Conservation (phyloP, 2,113 vertebrate genomes). For the Ochotona curzoniae region DNA sequence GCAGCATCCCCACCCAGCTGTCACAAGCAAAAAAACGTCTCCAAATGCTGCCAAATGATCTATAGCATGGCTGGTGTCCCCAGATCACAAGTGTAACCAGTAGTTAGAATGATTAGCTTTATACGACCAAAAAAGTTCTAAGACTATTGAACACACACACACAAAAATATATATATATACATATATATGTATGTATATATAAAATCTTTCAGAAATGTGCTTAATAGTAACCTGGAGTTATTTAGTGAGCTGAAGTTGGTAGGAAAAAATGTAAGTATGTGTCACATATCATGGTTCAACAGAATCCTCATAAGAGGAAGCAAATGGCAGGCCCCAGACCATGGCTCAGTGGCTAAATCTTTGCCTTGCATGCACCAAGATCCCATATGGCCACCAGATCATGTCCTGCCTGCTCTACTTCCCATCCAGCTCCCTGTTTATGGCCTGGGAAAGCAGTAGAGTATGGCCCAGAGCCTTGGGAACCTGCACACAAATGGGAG, state of each 20-base stretch:
- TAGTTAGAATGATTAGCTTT: not conserved
- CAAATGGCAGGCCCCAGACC: too few species aligned
- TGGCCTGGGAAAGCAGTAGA: too few species aligned
- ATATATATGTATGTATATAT: too few species aligned
- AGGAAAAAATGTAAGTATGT: constrained; percentile 18
- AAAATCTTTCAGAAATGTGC: not conserved
- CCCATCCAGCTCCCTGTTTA: too few species aligned
- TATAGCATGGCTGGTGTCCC: not conserved
- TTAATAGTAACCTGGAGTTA: not conserved
- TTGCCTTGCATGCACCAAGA: too few species aligned
- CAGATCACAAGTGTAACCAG: not conserved
- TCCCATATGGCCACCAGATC: too few species aligned
- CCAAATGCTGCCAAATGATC: constrained; percentile 20
- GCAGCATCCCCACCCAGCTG: not conserved
- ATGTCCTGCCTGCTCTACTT: too few species aligned
- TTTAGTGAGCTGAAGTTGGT: not conserved
- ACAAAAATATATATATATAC: not conserved
- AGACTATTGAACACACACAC: not conserved
- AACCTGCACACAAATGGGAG: too few species aligned
- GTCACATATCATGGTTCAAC: not conserved
- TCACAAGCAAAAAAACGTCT: not conserved
- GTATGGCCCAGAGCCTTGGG: too few species aligned
- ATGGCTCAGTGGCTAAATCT: too few species aligned
- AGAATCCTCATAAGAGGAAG: not conserved
- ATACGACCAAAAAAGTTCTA: not conserved